phyloP scores from a whole-genome alignment of 1,140 invertebrate genomes.

The Phortica variegata region DNA sequence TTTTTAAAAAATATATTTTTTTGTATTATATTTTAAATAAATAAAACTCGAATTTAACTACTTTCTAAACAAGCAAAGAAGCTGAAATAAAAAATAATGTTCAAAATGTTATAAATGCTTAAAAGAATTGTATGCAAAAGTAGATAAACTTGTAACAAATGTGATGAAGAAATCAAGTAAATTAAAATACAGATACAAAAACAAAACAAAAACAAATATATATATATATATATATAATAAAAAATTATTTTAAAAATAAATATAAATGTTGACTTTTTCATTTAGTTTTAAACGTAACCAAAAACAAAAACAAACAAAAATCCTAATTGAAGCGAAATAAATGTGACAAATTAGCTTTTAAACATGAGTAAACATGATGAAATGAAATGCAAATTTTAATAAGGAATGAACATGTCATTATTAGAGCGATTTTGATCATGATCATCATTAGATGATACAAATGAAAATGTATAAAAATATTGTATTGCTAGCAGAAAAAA shows the following conservation, averaged over 20 bases:
- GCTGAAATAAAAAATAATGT: conserved; percentile 26
- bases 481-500: conserved; percentile 17
- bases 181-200: conserved; percentile 23
- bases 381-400: conserved; percentile 12
- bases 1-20: no score
- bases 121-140: not conserved
- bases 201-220: conserved; percentile 13
- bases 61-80: conserved; percentile 20
- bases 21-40: no score
- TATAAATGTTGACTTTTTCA: conserved; percentile 39
- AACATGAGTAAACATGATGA: conserved; percentile 9
- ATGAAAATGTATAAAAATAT: conserved; percentile 19
- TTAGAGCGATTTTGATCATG: no score
- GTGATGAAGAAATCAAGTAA: no score
- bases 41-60: no score
- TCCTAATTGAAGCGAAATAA: no score
- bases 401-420: conserved; percentile 15
- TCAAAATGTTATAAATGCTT: conserved; percentile 17
- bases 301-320: conserved; percentile 23
- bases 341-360: conserved; percentile 50
- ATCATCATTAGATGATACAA: no score
- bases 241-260: conserved; percentile 39
- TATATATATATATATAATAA: conserved; percentile 29
- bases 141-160: conserved; percentile 12
- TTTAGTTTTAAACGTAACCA: conserved; percentile 35